These are phyloP conservation scores for Caretta caretta DNA, from an alignment of 2,113 vertebrate species.

Conservation along the genomic window DNA sequence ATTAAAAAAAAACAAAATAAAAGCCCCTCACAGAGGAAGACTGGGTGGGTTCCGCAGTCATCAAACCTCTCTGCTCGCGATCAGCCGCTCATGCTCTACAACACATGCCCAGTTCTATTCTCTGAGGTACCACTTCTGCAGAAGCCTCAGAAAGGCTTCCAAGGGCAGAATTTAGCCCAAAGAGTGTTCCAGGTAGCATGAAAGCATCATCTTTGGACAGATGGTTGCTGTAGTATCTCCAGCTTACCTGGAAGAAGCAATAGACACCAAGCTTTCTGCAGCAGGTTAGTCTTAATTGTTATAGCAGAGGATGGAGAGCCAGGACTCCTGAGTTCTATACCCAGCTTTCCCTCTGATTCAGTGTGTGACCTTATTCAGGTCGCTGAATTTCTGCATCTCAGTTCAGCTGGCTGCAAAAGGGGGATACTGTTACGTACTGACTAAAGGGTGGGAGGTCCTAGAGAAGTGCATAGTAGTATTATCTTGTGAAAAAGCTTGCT, in stretches of 20 bases:
- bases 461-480: background rate
- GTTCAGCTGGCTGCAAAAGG: background rate
- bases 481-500: background rate
- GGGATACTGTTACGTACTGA: background rate
- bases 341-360: background rate
- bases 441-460: background rate
- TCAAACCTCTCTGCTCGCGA: background rate
- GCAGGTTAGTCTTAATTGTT: background rate
- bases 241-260: background rate
- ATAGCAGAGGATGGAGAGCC: background rate
- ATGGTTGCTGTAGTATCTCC: background rate
- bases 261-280: background rate
- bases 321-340: background rate
- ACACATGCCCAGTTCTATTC: accelerated
- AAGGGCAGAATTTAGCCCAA: background rate
- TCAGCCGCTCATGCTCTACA: background rate
- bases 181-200: background rate
- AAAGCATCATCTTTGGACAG: background rate
- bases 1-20: background rate
- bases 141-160: background rate
- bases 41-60: background rate
- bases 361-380: background rate
- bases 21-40: background rate
- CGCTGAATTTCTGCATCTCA: background rate
- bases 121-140: background rate